A percentile compares a stretch with the other conserved stretches of the same genome.
phyloP scores from a whole-genome alignment of 2,113 vertebrate species.

The Oncorhynchus kisutch region DNA sequence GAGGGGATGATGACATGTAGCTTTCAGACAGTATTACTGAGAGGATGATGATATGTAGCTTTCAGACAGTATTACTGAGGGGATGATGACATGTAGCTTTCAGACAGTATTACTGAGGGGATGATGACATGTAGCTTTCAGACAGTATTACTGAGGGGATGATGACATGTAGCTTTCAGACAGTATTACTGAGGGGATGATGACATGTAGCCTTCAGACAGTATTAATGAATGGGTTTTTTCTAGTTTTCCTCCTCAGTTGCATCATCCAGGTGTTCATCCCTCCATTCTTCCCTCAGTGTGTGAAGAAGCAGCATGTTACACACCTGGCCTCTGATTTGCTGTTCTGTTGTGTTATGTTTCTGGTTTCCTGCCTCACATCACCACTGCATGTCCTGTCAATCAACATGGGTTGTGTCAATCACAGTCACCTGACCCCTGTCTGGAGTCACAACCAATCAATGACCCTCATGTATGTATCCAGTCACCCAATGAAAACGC shows the following conservation, averaged over 20 bases:
- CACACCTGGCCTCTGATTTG: neutral
- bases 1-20: too few species aligned
- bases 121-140: too few species aligned
- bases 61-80: too few species aligned
- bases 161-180: too few species aligned
- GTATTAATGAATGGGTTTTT: neutral
- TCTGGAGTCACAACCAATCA: conserved; percentile 1
- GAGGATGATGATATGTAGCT: too few species aligned
- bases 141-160: too few species aligned
- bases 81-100: too few species aligned
- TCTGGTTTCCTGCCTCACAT: neutral
- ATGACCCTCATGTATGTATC: neutral
- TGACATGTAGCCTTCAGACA: neutral
- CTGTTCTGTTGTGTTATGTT: neutral
- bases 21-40: too few species aligned
- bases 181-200: too few species aligned
- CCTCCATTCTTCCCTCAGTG: too few species aligned
- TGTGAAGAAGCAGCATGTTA: too few species aligned
- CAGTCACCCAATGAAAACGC: neutral
- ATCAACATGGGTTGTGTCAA: neutral
- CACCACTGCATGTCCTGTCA: neutral
- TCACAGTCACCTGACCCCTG: neutral
- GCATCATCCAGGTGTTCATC: neutral
- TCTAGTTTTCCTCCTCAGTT: conserved; percentile 8
- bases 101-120: too few species aligned